Evolutionary conservation across 2,888 invertebrate genomes (phyloP).

Genomic region (Idaea dimidiata): DNA sequence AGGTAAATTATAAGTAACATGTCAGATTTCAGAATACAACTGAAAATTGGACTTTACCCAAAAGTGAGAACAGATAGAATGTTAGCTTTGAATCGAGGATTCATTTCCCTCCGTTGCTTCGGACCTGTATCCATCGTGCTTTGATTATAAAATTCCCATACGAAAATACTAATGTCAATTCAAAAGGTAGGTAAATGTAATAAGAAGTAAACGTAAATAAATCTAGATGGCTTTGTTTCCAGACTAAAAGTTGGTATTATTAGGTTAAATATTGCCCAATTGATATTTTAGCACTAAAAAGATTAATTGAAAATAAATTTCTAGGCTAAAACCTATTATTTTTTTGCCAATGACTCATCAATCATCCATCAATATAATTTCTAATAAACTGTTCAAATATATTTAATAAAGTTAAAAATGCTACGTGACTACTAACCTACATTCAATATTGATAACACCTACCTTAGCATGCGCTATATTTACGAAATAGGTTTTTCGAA

Average conservation of each 20-base stretch:
- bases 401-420: conserved; percentile 6
- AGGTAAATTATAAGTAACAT: neutral
- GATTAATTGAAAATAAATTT: no score
- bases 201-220: neutral
- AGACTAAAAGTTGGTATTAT: neutral
- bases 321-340: neutral
- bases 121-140: conserved; percentile 67
- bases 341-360: neutral
- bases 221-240: neutral
- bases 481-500: conserved; percentile 34
- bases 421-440: conserved; percentile 37
- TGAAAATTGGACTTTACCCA: conserved; percentile 51
- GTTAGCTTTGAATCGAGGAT: conserved; percentile 78
- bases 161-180: neutral
- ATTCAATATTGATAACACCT: conserved; percentile 22
- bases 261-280: no score
- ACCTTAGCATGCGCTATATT: conserved; percentile 23
- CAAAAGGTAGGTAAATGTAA: neutral
- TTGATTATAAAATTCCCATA: neutral
- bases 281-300: no score
- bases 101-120: conserved; percentile 59
- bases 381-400: neutral
- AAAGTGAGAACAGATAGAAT: conserved; percentile 77
- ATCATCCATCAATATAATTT: neutral
- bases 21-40: conserved; percentile 14